Evolutionary conservation across 1,140 invertebrate species (phyloP).

Genomic region (Drosophila pruinosa): DNA sequence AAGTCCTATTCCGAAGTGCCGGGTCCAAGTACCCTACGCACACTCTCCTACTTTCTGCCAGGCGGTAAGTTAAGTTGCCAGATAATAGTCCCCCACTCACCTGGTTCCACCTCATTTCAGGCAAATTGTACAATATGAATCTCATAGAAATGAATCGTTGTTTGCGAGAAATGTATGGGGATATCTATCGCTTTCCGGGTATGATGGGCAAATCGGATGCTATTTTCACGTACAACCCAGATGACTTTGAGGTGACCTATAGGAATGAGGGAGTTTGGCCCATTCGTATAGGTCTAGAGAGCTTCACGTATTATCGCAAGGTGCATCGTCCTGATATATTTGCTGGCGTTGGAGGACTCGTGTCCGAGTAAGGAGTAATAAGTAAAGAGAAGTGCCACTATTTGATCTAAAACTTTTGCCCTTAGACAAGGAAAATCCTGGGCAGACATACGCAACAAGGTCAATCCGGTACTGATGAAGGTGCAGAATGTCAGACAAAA

Average conservation of each 20-base stretch:
- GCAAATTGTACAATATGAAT: slow-evolving; percentile 53
- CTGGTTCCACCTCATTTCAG: not conserved
- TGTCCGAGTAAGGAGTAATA: slow-evolving; percentile 54
- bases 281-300: slow-evolving; percentile 62
- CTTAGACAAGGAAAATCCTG: slow-evolving; percentile 62
- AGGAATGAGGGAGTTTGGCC: slow-evolving; percentile 80
- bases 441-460: slow-evolving; percentile 67
- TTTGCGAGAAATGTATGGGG: slow-evolving; percentile 63
- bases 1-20: slow-evolving; percentile 53
- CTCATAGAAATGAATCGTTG: slow-evolving; percentile 58
- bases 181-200: slow-evolving; percentile 62
- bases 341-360: slow-evolving; percentile 58
- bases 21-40: slow-evolving; percentile 41
- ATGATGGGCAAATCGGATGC: slow-evolving; percentile 66
- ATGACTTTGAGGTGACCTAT: slow-evolving; percentile 67
- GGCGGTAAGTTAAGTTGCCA: slow-evolving; percentile 44
- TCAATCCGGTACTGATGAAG: slow-evolving; percentile 72
- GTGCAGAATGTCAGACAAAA: slow-evolving; percentile 65
- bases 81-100: not conserved
- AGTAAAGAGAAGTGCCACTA: too few relatives aligned
- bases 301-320: slow-evolving; percentile 68
- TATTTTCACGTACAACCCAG: slow-evolving; percentile 67
- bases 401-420: not conserved
- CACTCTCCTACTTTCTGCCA: slow-evolving; percentile 59
- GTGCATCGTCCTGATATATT: slow-evolving; percentile 66